These are phyloP conservation scores for Temnopleurus reevesii DNA, from an alignment of 53 echinoderm and acorn worm species.

Conservation along the genomic window DNA sequence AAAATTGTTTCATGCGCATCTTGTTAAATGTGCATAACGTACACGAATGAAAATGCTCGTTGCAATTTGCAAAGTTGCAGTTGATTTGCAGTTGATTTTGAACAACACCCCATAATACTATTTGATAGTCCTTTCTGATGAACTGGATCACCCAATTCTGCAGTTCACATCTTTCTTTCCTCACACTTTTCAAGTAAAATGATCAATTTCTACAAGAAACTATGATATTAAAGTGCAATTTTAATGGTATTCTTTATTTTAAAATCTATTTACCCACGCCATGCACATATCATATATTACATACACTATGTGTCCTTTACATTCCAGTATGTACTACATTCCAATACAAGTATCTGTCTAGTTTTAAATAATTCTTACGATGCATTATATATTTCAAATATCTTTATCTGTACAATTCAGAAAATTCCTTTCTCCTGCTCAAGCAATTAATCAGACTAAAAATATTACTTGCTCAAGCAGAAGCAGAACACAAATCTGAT, in stretches of 20 bases:
- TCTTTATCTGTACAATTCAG: slow-evolving; percentile 23
- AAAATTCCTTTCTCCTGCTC: background rate
- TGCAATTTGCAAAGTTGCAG: too few relatives aligned
- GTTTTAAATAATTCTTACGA: slow-evolving; percentile 33
- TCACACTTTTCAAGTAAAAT: too few relatives aligned
- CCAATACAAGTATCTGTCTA: slow-evolving; percentile 31
- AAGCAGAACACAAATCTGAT: background rate
- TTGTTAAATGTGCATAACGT: too few relatives aligned
- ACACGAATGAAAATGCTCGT: too few relatives aligned
- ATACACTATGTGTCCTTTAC: slow-evolving; percentile 40
- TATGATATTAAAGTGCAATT: slow-evolving; percentile 37
- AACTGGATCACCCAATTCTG: too few relatives aligned
- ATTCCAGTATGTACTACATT: slow-evolving; percentile 34
- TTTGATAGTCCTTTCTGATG: too few relatives aligned
- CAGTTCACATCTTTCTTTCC: too few relatives aligned
- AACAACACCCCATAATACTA: too few relatives aligned
- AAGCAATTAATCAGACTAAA: slow-evolving; percentile 11
- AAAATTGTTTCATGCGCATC: too few relatives aligned
- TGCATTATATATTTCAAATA: slow-evolving; percentile 29
- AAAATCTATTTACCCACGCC: slow-evolving; percentile 6
- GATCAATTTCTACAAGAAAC: too few relatives aligned
- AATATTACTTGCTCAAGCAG: slow-evolving; percentile 30
- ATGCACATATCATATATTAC: slow-evolving; percentile 39
- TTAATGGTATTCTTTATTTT: background rate
- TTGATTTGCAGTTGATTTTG: too few relatives aligned